Evolutionary conservation across 2,888 invertebrate species (phyloP), one percentile per base, ranked within the genome.

Genomic region (Opisthograptis luteolata): DNA sequence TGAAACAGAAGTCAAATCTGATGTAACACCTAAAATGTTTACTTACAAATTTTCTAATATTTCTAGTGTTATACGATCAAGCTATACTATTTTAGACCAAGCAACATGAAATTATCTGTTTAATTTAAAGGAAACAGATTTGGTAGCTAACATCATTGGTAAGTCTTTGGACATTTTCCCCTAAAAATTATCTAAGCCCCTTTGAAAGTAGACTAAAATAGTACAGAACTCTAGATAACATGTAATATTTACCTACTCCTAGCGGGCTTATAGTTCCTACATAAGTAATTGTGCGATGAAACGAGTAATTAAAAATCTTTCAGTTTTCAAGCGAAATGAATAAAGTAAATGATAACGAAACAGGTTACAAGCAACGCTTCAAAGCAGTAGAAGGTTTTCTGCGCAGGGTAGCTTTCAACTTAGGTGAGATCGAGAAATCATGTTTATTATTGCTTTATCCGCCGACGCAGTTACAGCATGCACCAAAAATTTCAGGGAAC

Each of bases 311-410:
- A n/a, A n/a, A n/a, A n/a, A n/a, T n/a, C n/a, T 19, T 25, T 25
- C 25, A 25, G 25, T 32, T 39, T 44, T 32, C 25, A 30, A 37
- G 44, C 51, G 64, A 55, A 44, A 80, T 79, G 81, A 70, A 66
- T 58, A 60, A 45, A 27, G 64, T 66, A 34, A 52, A 66, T 2
- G 17, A 55, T 2, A 19, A 40, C 17, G n/a, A 15, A 17, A n/a
- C 19, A 64, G 65, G 17, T 39, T 56, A 59, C 52, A 76, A 66
- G 36, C 72, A 70, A 44, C 70, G 80, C 3, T 88, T 82, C 54
- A 89, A 89, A 59, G 87, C 84, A 8, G 64, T 87, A 24, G 89
- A 88, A 62, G 81, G 75, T 48, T 86, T 88, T 57, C 66, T 89
- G 27, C 76, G 81, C 36, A 76, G 81, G 60, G 60, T 86, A n/a